These are phyloP conservation scores for Cairina moschata DNA, from an alignment of 2,113 vertebrate genomes.

Conservation along the genomic window DNA sequence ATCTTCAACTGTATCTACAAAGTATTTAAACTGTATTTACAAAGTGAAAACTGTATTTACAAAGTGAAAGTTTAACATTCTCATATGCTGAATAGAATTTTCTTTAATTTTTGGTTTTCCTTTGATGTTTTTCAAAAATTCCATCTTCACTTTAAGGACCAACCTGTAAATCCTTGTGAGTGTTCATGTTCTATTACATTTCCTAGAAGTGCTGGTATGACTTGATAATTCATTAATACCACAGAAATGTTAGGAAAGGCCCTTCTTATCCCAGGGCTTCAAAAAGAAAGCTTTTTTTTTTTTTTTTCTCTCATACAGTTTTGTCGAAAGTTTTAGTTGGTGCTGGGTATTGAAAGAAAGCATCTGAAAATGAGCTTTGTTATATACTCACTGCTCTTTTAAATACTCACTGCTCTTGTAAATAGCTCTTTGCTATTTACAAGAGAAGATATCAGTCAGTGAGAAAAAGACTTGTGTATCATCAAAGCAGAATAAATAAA, in stretches of 20 bases:
- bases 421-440: neutral
- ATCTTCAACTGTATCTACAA: neutral
- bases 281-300: neutral
- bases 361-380: neutral
- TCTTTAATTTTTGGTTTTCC: fast-evolving
- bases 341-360: neutral
- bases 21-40: neutral
- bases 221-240: neutral
- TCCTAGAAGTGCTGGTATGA: neutral
- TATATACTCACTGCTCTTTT: neutral
- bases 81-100: neutral
- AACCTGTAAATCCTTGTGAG: neutral
- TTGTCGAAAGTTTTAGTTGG: neutral
- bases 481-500: neutral
- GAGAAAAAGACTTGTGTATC: too few relatives aligned
- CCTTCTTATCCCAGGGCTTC: neutral
- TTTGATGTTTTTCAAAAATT: neutral
- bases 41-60: neutral
- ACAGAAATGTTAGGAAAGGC: neutral
- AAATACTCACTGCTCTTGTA: neutral
- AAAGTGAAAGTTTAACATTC: neutral
- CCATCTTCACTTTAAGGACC: neutral
- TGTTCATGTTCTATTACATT: fast-evolving
- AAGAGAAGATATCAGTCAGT: neutral
- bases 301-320: neutral